Conservation (phyloP, 2,113 vertebrate genomes). For the Cairina moschata region DNA sequence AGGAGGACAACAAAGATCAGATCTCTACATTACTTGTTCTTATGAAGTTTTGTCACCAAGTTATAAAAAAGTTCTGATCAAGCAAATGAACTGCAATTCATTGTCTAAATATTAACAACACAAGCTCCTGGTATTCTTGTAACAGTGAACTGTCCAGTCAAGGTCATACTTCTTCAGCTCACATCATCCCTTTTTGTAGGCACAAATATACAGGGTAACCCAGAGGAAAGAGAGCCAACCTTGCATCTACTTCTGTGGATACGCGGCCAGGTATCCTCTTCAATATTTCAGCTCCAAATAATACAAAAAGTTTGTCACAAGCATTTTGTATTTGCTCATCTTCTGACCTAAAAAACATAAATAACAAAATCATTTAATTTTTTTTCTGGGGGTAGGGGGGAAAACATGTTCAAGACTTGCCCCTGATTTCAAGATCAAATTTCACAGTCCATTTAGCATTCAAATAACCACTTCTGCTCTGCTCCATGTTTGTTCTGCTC, state of each 20-base stretch:
- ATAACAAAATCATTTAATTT: background rate
- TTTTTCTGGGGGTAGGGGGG: too few relatives aligned
- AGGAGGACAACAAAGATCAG: background rate
- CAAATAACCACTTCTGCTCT: background rate
- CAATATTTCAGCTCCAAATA: conserved; percentile 93
- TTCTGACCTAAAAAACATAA: conserved; percentile 79
- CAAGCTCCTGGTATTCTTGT: background rate
- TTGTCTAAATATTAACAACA: background rate
- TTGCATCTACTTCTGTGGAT: conserved; percentile 97
- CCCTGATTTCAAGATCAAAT: background rate
- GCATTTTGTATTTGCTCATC: conserved; percentile 89
- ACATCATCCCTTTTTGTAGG: background rate
- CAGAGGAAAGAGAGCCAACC: conserved; percentile 75
- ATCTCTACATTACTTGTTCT: background rate
- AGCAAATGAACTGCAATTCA: background rate
- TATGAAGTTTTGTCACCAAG: background rate
- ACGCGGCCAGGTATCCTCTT: conserved; percentile 96
- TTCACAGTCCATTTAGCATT: background rate
- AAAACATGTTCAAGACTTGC: background rate
- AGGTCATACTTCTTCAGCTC: background rate
- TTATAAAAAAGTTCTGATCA: background rate
- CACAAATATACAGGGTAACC: background rate
- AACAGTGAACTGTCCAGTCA: background rate
- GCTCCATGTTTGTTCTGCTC: background rate
- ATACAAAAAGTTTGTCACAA: conserved; percentile 94